These are phyloP conservation scores for Drosophila equinoxialis DNA, from an alignment of 1,140 invertebrate genomes.

Conservation along the genomic window DNA sequence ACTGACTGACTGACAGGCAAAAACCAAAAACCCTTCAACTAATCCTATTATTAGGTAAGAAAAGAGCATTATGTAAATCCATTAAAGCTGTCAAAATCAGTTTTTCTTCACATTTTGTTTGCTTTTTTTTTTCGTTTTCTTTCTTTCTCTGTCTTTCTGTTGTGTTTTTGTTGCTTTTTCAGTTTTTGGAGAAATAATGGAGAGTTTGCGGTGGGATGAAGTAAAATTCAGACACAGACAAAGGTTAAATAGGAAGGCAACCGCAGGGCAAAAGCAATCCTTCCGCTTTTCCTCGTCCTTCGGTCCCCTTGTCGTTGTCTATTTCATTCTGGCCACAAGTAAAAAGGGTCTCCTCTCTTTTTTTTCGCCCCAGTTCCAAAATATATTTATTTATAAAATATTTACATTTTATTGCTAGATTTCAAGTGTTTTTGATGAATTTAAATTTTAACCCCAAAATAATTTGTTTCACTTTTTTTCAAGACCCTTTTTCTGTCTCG, in stretches of 20 bases:
- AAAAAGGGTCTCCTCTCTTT: conserved; percentile 36
- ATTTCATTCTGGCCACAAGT: neutral
- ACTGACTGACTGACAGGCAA: conserved; percentile 10
- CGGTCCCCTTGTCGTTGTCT: neutral
- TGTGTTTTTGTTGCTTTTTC: neutral
- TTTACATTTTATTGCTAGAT: conserved; percentile 69
- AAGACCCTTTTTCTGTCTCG: neutral
- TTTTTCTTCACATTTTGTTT: neutral
- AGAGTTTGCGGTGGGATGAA: neutral
- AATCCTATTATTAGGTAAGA: conserved; percentile 33
- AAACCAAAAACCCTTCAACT: conserved; percentile 17
- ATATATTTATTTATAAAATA: conserved; percentile 58
- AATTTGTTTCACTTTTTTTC: conserved; percentile 53
- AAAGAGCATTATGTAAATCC: conserved; percentile 53
- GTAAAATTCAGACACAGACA: conserved; percentile 13
- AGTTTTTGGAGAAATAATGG: no score
- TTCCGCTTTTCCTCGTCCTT: neutral
- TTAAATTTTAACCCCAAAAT: conserved; percentile 58
- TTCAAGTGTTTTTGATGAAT: conserved; percentile 65
- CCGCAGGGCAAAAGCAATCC: conserved; percentile 33
- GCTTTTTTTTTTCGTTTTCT: neutral
- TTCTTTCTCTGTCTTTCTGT: neutral
- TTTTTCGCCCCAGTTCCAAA: conserved; percentile 1
- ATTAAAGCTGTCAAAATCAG: conserved; percentile 69
- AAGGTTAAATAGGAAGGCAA: conserved; percentile 41